These are phyloP conservation scores for Anagrus nilaparvatae DNA, from an alignment of 1,140 invertebrate species.

Conservation along the genomic window DNA sequence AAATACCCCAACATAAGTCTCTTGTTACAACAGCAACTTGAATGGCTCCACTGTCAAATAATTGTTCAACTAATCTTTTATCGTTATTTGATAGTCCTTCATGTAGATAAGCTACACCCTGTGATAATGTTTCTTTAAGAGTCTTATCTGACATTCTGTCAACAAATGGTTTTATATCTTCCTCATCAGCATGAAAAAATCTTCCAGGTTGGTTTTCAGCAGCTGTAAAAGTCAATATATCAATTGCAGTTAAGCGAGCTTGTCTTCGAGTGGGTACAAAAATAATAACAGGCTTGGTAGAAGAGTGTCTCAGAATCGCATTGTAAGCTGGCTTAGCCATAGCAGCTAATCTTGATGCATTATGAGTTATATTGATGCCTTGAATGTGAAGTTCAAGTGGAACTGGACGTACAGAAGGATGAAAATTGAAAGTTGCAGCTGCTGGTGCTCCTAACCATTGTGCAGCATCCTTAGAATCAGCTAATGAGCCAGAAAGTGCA, in stretches of 20 bases:
- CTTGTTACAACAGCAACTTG: constrained; percentile 87
- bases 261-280: constrained; percentile 95
- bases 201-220: constrained; percentile 74
- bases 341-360: constrained; percentile 85
- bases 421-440: constrained; percentile 95
- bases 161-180: constrained; percentile 79
- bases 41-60: constrained; percentile 88
- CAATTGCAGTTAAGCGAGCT: constrained; percentile 87
- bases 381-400: constrained; percentile 90
- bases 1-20: constrained; percentile 86
- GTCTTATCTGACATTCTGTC: constrained; percentile 82
- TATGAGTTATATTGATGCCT: constrained; percentile 97
- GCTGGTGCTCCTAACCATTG: constrained; percentile 94
- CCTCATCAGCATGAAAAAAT: constrained; percentile 83
- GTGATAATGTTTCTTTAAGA: constrained; percentile 72
- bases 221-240: constrained; percentile 85
- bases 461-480: constrained; percentile 90
- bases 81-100: constrained; percentile 83
- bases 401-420: constrained; percentile 91
- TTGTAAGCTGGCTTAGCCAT: constrained; percentile 98
- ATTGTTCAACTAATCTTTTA: constrained; percentile 78
- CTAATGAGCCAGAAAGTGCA: constrained; percentile 87
- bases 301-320: constrained; percentile 78
- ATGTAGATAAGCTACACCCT: constrained; percentile 96
- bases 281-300: constrained; percentile 84